Conservation (phyloP, 2,113 vertebrate genomes). For the Oreochromis niloticus region DNA sequence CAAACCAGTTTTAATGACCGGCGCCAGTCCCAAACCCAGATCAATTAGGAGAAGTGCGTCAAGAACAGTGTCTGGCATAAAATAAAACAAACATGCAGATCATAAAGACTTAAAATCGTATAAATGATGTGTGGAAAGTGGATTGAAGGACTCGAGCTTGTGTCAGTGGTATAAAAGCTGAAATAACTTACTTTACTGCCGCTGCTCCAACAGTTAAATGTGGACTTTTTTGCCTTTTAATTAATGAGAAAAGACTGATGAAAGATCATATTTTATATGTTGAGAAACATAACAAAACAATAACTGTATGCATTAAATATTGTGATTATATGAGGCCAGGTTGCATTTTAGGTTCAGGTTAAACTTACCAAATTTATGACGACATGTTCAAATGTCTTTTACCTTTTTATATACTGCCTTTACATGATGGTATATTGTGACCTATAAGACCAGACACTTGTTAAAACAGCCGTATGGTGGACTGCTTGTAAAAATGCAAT, state of each 20-base stretch:
- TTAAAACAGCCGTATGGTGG: neutral
- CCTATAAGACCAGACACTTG: neutral
- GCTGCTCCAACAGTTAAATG: neutral
- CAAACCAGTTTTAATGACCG: neutral
- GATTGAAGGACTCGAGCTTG: neutral
- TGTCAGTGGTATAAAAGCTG: neutral
- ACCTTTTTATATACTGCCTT: neutral
- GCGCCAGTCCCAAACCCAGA: neutral
- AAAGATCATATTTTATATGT: neutral
- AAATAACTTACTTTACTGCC: neutral
- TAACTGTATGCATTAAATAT: neutral
- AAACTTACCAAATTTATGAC: neutral
- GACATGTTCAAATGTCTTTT: accelerated
- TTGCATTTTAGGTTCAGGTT: neutral
- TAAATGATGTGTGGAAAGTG: neutral
- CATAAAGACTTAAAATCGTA: neutral
- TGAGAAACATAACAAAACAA: neutral
- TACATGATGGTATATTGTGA: neutral
- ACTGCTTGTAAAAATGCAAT: neutral
- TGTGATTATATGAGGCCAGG: neutral
- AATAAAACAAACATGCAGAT: neutral
- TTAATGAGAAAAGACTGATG: accelerated
- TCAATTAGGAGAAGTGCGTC: neutral
- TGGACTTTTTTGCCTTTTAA: neutral
- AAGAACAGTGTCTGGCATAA: neutral